Conservation (phyloP, 2,888 invertebrate genomes). For the Watsonalla cultraria region DNA sequence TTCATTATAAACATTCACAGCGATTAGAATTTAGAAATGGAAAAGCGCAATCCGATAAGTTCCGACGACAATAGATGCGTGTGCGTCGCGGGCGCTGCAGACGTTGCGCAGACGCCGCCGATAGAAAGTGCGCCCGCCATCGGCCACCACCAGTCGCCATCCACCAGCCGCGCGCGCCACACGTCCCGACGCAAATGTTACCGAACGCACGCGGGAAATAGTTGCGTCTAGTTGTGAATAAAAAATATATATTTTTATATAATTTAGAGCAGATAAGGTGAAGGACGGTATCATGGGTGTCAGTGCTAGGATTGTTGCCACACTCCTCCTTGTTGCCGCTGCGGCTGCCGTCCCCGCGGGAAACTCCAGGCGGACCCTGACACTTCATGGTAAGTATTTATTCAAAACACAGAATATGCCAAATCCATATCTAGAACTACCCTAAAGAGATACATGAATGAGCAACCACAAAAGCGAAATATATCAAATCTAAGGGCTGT, state of each 20-base stretch:
- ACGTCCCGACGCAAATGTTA: constrained; percentile 70
- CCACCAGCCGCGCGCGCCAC: constrained; percentile 44
- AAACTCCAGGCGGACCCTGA: constrained; percentile 40
- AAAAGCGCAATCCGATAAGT: constrained; percentile 28
- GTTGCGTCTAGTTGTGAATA: constrained; percentile 61
- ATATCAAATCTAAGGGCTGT: no score
- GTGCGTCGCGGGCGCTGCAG: constrained; percentile 36
- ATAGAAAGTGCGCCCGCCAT: constrained; percentile 62
- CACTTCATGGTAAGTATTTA: constrained; percentile 48
- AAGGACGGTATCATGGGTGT: constrained; percentile 60
- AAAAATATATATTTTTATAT: constrained; percentile 21
- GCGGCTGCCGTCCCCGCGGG: constrained; percentile 59
- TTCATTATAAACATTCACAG: constrained; percentile 9
- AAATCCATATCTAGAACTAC: no score
- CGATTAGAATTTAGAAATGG: constrained; percentile 23
- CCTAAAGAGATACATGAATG: no score
- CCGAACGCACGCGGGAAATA: constrained; percentile 68
- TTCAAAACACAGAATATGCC: not conserved
- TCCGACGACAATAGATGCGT: constrained; percentile 24
- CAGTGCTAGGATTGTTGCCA: constrained; percentile 63
- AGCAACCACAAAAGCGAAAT: no score
- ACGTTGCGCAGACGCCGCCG: constrained; percentile 60
- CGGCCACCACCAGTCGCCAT: constrained; percentile 50
- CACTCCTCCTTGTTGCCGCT: constrained; percentile 58
- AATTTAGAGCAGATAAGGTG: constrained; percentile 26